Base-by-base conservation (phyloP, 2,113 vertebrate genomes). In the Pangasianodon gigas region DNA sequence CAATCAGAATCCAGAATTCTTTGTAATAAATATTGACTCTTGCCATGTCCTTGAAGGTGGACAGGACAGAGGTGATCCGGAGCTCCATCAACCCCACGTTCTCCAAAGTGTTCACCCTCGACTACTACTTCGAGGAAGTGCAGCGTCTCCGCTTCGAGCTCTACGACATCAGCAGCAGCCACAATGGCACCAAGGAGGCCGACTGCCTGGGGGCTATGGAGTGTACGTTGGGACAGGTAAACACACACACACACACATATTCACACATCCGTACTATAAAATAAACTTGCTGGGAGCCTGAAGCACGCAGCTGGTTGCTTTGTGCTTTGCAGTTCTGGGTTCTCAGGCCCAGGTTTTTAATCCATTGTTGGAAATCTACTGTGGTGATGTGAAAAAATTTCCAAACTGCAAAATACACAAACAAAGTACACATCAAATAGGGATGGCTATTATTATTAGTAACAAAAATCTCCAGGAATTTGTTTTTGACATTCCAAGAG, bases 41-140 rank as follows among this genome's bases (percentile, higher is more conserved):
- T 32, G 14, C 3, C 48, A 2, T 71, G 18, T 69, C 48, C 19
- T 32, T 90, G 86, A 95, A 99, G 98, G 98, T 99, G 92, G 98
- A 99, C 96, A 97, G 98, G 91, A 99, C 98, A 0, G 98, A 99
- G 93, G 97, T 99, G 91, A 97, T 99, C 54, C 97, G 97, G 54
- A 99, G 98, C 95, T 97, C 97, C 86, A 97, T 97, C 89, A 98
- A 97, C 92, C 98, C 98, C 0, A 93, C 97, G 79, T 99, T 97
- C 95, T 99, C 98, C 29, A 99, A 99, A 93, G 96, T 99, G 69
- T 99, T 99, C 93, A 99, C 97, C 0, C 94, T 99, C 93, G 98
- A 99, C 92, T 99, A 98, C 94, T 98, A 99, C 89, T 99, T 99
- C 69, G 98, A 99, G 92, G 98, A 99, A 92, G 97, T 99, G 51